Base-by-base conservation (phyloP, 1,140 invertebrate genomes). In the Listronotus bonariensis region DNA sequence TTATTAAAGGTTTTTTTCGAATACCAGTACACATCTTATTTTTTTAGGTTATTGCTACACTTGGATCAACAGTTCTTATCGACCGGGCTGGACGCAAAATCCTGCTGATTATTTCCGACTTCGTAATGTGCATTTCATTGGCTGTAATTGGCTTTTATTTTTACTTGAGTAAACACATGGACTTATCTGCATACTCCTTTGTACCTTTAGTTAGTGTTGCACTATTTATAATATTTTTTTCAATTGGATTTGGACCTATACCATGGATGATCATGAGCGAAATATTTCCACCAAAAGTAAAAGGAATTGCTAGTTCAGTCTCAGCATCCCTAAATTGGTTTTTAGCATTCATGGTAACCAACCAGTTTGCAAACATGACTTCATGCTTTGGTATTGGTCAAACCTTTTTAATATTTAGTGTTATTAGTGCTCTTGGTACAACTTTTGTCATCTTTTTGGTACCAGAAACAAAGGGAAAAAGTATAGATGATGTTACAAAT, bases 201-300 rank as follows among this genome's bases (percentile, higher is more conserved):
- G 18, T 76, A 31, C 71, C 75, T 6, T 46, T 75, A 12, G 26
- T 70, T 4, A 56, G 62, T 14, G 42, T 76, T 11, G 54, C 73
- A 6, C 48, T 55, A 12, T 76, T 70, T 43, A 74, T 75, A 12
- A 52, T 73, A n/a, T 58, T 66, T 36, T 76, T 75, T 48, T 72
- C 69, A 14, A 68, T 65, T 46, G 90, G 89, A 1, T 88, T 92
- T 69, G 92, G 92, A 0, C 90, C 92, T 0, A 78, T 95, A 7
- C 90, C 91, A 0, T 93, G 92, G 91, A 85, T 91, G 0, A 84
- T 95, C 31, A 87, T 92, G 83, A 88, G 87, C 3, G 91, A 95
- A 77, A 85, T 94, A 67, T 91, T 93, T 68, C 86, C 92, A 1
- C 81, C 87, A 0, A 86, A 88, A 67, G 86, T 91, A 0, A 89